Percentiles rank a stretch among this genome's conserved stretches.
phyloP scores from a whole-genome alignment of 2,797 vertebrate genomes.

The Leptoclinus maculatus region DNA sequence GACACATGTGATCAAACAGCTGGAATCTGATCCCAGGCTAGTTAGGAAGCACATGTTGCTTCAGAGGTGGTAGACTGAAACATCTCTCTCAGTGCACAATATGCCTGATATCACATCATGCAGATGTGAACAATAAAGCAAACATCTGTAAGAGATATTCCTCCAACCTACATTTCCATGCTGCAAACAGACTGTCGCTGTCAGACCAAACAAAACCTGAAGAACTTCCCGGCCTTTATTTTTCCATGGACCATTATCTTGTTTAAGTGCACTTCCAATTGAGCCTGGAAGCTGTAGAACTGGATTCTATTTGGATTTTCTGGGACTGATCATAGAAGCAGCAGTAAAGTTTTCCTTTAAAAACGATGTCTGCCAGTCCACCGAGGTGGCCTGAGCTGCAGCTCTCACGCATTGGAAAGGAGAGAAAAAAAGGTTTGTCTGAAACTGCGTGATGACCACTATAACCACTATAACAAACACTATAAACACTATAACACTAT shows the following conservation, averaged over 20 bases:
- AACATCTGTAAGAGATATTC: conserved; percentile 76
- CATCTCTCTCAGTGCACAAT: conserved; percentile 55
- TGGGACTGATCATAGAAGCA: conserved; percentile 59
- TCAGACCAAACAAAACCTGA: conserved; percentile 65
- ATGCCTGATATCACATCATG: conserved; percentile 64
- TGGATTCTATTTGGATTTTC: conserved; percentile 35
- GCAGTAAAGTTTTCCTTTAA: conserved; percentile 48
- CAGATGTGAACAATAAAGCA: conserved; percentile 73
- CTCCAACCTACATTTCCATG: conserved; percentile 59
- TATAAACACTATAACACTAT: too few species aligned
- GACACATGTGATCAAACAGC: conserved; percentile 24
- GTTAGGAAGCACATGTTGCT: conserved; percentile 38
- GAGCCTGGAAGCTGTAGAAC: conserved; percentile 62
- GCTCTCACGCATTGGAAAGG: conserved; percentile 37
- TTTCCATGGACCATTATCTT: conserved; percentile 72
- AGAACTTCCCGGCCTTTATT: conserved; percentile 69
- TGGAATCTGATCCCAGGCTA: conserved; percentile 25
- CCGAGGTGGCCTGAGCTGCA: conserved; percentile 49
- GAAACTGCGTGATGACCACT: conserved; percentile 50
- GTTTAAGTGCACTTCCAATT: conserved; percentile 70
- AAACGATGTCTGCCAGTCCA: conserved; percentile 29
- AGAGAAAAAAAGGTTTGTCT: conserved; percentile 38
- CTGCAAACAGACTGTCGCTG: conserved; percentile 60
- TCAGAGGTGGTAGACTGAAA: conserved; percentile 54
- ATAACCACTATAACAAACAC: too few species aligned